Evolutionary conservation across 2,797 vertebrate species (phyloP), one percentile per base, ranked within the genome.

Genomic region (Eutrigla gurnardus): DNA sequence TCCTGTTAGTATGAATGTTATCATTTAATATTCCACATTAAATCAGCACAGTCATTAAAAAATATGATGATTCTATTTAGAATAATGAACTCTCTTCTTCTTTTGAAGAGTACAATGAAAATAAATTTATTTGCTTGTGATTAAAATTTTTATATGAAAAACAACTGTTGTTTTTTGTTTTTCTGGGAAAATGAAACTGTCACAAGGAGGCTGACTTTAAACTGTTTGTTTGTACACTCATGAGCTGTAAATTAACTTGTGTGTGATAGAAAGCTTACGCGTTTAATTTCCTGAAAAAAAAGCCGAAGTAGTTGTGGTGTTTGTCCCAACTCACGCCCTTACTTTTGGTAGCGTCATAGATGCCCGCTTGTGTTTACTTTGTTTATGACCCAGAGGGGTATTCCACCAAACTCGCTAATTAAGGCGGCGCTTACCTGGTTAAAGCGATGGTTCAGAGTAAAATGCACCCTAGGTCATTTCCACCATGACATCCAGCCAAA

Each of bases 241-340:
- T 59, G 35, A 50, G 4, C 47, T 69, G 52, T 77, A 57, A 54
- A 63, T 5, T 15, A 54, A 70, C 40, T 47, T 1, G 42, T 65
- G 15, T 70, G 25, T 25, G 25, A 25, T 25, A 25, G 25, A 25
- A 25, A 25, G 15, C 4, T 4, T 11, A n/a, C 7, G 15, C 4
- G 8, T 39, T n/a, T 70, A 0, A 7, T 32, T 47, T 64, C 13
- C 8, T 18, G 4, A 57, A 76, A 62, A 57, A 76, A 62, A 11
- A 63, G 36, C 33, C 70, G 6, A 76, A 18, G 13, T 12, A 3
- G 0, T 1, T 3, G 4, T 46, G 3, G 13, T 11, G 50, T 70
- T 85, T 87, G 78, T 86, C 75, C 78, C 59, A 35, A 4, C 2
- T 4, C 42, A 43, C 17, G 5, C 12, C 6, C 82, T 77, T 89